Conservation (phyloP, 2,888 invertebrate genomes). For the Lamellibrachia columna region DNA sequence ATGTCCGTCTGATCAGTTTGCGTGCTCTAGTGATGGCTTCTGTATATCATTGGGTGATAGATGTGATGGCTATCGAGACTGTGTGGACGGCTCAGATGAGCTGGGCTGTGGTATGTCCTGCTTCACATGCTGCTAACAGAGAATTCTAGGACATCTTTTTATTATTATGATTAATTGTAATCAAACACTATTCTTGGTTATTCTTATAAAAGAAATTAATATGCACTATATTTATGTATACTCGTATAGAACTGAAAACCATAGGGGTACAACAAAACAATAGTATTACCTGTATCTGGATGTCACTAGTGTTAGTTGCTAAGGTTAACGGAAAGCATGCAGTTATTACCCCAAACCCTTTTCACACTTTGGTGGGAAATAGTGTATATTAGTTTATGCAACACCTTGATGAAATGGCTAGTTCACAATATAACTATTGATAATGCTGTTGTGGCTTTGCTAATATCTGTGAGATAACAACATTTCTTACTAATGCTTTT, state of each 20-base stretch:
- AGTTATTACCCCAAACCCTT: background rate
- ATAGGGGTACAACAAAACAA: too few relatives aligned
- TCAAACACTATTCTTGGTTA: conserved; percentile 13
- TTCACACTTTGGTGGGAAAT: conserved; percentile 8
- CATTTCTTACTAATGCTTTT: background rate
- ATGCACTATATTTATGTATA: background rate
- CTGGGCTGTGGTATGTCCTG: conserved; percentile 71
- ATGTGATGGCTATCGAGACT: conserved; percentile 96
- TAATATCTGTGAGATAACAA: conserved; percentile 3
- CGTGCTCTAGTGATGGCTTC: conserved; percentile 52
- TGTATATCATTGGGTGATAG: conserved; percentile 78
- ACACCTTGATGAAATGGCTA: background rate
- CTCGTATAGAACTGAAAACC: too few relatives aligned
- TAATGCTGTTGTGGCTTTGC: background rate
- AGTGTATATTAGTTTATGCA: background rate
- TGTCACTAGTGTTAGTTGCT: too few relatives aligned
- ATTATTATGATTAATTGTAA: conserved; percentile 17
- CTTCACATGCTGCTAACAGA: background rate
- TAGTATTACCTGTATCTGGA: too few relatives aligned
- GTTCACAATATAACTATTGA: background rate
- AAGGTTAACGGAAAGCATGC: too few relatives aligned
- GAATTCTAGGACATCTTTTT: too few relatives aligned
- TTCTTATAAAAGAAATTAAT: background rate
- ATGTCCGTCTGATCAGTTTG: conserved; percentile 45
- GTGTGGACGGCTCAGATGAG: conserved; percentile 96